phyloP scores from a whole-genome alignment of 2,888 invertebrate species.

The Tanypteryx hageni region DNA sequence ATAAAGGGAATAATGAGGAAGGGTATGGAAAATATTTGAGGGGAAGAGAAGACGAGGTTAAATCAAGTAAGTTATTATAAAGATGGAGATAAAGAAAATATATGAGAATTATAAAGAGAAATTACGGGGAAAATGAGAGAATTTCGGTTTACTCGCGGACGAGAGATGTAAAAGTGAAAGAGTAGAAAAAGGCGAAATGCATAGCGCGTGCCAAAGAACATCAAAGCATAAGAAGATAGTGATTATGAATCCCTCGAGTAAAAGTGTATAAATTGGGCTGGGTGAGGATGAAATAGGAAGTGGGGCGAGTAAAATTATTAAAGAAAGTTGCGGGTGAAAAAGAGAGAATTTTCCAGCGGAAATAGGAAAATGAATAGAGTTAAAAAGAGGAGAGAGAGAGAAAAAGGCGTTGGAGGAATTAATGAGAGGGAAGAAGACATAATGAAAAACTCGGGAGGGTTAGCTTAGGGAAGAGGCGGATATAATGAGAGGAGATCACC shows the following conservation, averaged over 20 bases:
- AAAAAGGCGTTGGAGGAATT: not conserved
- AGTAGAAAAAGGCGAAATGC: no score
- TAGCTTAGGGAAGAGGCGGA: not conserved
- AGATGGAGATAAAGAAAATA: no score
- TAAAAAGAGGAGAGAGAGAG: no score
- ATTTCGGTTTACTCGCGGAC: no score
- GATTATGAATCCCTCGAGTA: not conserved
- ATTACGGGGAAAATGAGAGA: no score
- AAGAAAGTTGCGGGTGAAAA: not conserved
- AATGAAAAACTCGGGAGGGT: not conserved
- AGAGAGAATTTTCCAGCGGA: not conserved
- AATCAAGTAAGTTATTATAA: no score
- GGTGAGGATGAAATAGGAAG: not conserved
- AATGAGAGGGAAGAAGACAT: not conserved
- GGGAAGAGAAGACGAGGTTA: no score
- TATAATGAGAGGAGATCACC: not conserved
- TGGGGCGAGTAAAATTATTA: not conserved
- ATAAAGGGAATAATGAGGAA: not conserved
- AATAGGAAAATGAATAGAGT: no score
- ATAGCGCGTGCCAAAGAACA: no score
- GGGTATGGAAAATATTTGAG: not conserved
- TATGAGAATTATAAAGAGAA: no score
- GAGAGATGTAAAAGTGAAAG: no score
- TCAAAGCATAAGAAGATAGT: not conserved
- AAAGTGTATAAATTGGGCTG: not conserved